Evolutionary conservation across 2,888 invertebrate genomes (phyloP).

Genomic region (Seira sanloemensis): DNA sequence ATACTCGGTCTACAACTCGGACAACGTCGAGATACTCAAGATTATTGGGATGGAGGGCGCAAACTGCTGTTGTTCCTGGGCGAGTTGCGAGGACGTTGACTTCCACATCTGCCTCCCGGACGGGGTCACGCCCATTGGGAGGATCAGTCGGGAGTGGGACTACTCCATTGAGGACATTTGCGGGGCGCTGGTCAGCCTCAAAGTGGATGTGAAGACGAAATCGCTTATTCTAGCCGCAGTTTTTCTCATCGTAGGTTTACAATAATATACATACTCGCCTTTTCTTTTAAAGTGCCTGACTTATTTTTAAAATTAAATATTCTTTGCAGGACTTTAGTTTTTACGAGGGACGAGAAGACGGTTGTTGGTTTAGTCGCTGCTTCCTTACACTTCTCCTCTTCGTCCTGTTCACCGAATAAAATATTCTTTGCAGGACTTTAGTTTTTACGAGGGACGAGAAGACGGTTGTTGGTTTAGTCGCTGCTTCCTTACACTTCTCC

Average conservation of each 20-base stretch:
- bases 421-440: constrained; percentile 59
- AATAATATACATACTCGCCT: too few relatives aligned
- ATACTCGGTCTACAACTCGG: constrained; percentile 58
- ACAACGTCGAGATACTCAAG: constrained; percentile 64
- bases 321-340: constrained; percentile 62
- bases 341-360: constrained; percentile 64
- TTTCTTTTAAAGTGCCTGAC: too few relatives aligned
- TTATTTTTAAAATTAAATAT: too few relatives aligned
- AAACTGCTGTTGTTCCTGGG: constrained; percentile 65
- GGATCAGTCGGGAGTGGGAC: constrained; percentile 78
- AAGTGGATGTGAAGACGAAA: constrained; percentile 78
- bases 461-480: constrained; percentile 65
- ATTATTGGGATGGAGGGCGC: constrained; percentile 66
- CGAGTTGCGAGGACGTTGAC: constrained; percentile 65
- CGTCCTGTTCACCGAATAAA: constrained; percentile 50
- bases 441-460: constrained; percentile 64
- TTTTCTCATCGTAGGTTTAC: constrained; percentile 78
- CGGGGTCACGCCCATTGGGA: constrained; percentile 74
- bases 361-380: constrained; percentile 65
- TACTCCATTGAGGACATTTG: constrained; percentile 76
- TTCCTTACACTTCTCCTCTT: constrained; percentile 59
- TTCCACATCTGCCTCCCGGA: constrained; percentile 58
- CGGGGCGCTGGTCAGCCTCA: constrained; percentile 78
- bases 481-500: constrained; percentile 61
- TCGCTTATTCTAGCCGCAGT: constrained; percentile 78